Evolutionary conservation across 2,113 vertebrate species (phyloP), one percentile per base, ranked within the genome.

Genomic region (Dromiciops gliroides): DNA sequence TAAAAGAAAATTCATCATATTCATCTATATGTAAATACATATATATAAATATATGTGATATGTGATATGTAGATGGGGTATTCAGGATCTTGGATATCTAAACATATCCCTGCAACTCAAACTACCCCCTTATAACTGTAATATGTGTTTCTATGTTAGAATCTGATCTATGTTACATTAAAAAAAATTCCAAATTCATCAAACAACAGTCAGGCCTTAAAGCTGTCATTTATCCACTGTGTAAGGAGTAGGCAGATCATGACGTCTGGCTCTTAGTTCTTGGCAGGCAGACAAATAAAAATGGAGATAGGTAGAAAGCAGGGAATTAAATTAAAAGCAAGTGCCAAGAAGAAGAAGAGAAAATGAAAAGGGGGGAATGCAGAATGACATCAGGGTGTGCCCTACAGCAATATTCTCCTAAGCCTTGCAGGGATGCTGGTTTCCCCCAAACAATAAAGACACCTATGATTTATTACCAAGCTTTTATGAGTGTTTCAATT

Each of bases 231-330:
- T 95, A 52, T 93, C 26, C 89, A 47, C 53, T 50, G 11, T 89
- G 37, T n/a, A 92, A 90, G 28, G 51, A 93, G 94, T 91, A 89
- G 89, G 19, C 23, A 90, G 26, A n/a, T 37, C 89, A 50, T 95
- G 44, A 83, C 48, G 91, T 91, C 93, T 0, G 95, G 48, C 51
- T 94, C 2, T 75, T 94, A 53, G 90, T 91, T 93, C 44, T 95
- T 94, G 89, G 37, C 89, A 94, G 96, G 94, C 53, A 48, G 89
- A 89, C 24, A 92, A 94, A 92, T 92, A 50, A 94, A 93, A 95
- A 94, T 75, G 92, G n/a, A 26, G 90, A 90, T 56, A 31, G 95
- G 8, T 50, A 91, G 25, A 50, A 31, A 92, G 37, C 94, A 92
- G 52, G 96, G 92, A 96, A 92, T 90, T 91, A 94, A 90, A 3